phyloP scores from a whole-genome alignment of 2,113 vertebrate genomes.

The Chaetops frenatus region DNA sequence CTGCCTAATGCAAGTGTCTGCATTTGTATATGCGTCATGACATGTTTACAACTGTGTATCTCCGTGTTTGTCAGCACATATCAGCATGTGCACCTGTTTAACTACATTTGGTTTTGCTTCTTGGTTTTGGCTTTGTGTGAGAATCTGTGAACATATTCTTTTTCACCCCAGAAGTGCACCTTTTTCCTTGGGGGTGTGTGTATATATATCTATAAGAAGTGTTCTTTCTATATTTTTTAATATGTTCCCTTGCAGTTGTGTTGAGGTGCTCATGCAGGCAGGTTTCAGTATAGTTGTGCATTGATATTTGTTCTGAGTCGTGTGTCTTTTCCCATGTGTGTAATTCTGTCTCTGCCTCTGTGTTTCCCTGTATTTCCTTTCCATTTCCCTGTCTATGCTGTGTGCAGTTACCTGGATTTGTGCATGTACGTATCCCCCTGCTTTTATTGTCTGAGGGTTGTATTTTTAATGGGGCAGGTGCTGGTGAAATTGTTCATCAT shows the following conservation, averaged over 20 bases:
- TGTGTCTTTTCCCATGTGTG: neutral
- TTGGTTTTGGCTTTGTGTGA: neutral
- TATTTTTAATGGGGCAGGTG: neutral
- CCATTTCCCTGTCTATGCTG: neutral
- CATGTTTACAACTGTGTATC: neutral
- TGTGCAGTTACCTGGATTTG: slow-evolving; percentile 10
- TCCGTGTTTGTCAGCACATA: neutral
- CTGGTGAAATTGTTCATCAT: slow-evolving; percentile 56
- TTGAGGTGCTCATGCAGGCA: neutral
- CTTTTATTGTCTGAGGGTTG: neutral
- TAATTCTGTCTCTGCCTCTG: slow-evolving; percentile 3
- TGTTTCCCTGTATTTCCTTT: neutral
- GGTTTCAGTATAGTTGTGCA: neutral
- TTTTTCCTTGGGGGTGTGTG: neutral
- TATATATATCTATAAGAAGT: neutral
- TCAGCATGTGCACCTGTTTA: slow-evolving; percentile 11
- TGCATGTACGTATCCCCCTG: slow-evolving; percentile 11
- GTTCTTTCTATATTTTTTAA: neutral
- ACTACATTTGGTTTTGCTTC: neutral
- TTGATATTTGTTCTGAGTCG: neutral
- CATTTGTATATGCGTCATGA: neutral
- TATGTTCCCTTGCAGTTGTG: neutral
- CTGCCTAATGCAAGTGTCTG: neutral
- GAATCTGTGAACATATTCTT: neutral
- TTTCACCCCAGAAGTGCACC: neutral